These are phyloP conservation scores for Leptoteleia sp. DNA, from an alignment of 1,140 invertebrate genomes.

Conservation along the genomic window DNA sequence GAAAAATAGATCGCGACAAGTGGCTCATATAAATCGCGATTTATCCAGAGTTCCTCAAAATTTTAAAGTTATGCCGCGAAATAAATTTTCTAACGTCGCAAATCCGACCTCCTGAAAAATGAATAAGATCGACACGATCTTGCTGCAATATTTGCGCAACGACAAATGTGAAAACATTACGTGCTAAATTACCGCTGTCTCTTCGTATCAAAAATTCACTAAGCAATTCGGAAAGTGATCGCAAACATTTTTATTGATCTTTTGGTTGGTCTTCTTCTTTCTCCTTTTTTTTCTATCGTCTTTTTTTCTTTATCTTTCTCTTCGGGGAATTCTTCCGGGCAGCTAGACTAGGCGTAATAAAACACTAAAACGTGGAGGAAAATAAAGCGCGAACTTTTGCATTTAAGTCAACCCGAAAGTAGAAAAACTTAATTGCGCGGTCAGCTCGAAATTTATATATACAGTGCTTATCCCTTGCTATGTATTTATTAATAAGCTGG, in stretches of 20 bases:
- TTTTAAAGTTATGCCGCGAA: conserved; percentile 3
- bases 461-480: conserved; percentile 9
- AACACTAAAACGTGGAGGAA: conserved; percentile 1
- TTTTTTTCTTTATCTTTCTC: neutral
- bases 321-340: neutral
- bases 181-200: neutral
- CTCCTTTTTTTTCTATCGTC: neutral
- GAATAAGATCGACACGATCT: conserved; percentile 21
- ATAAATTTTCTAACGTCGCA: conserved; percentile 9
- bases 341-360: conserved; percentile 1
- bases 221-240: conserved; percentile 34
- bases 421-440: conserved; percentile 37
- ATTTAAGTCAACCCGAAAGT: conserved; percentile 20
- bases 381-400: neutral
- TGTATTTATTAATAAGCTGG: conserved; percentile 47
- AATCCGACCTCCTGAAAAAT: conserved; percentile 21
- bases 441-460: conserved; percentile 31
- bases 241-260: conserved; percentile 23
- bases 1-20: conserved; percentile 30
- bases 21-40: conserved; percentile 7
- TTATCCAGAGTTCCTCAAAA: conserved; percentile 5
- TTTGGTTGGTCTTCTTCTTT: neutral
- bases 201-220: conserved; percentile 46
- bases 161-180: conserved; percentile 2
- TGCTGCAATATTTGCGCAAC: conserved; percentile 18